Evolutionary conservation across 2,888 invertebrate genomes (phyloP).

Genomic region (Nymphalis polychloros): DNA sequence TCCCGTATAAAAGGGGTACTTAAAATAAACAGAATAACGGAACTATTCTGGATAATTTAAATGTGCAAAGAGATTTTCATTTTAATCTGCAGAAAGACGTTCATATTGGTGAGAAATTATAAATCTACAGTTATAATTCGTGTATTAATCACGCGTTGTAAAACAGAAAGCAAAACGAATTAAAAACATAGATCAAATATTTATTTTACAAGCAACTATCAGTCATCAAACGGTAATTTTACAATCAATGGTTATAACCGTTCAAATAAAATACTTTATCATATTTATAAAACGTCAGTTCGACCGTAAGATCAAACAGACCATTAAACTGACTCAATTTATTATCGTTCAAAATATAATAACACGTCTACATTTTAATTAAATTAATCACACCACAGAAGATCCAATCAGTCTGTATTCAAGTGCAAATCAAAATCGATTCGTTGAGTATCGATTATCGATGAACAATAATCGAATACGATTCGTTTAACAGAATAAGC

Average conservation of each 20-base stretch:
- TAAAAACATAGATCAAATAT: conserved; percentile 1
- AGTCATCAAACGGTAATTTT: conserved; percentile 19
- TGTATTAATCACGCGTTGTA: not conserved
- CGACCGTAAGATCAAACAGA: conserved; percentile 36
- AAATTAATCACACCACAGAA: conserved; percentile 45
- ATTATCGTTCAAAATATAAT: conserved; percentile 35
- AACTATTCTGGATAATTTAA: conserved; percentile 52
- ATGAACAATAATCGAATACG: conserved; percentile 28
- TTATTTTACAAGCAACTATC: conserved; percentile 2
- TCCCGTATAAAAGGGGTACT: conserved; percentile 77
- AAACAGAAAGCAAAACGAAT: conserved; percentile 4
- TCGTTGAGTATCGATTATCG: conserved; percentile 34
- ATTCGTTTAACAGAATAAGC: conserved; percentile 42
- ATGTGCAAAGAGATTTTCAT: not conserved
- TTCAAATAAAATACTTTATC: conserved; percentile 30
- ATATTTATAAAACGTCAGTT: conserved; percentile 28
- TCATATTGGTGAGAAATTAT: too few species aligned
- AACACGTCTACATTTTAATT: conserved; percentile 45
- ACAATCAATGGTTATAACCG: conserved; percentile 15
- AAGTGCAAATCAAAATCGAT: conserved; percentile 46
- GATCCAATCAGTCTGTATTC: conserved; percentile 53
- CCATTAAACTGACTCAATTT: conserved; percentile 43
- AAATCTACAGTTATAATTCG: too few species aligned
- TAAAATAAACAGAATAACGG: conserved; percentile 63
- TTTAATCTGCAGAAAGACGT: not conserved